Base-by-base conservation (phyloP, 1,140 invertebrate genomes). In the Drosophila watanabei region DNA sequence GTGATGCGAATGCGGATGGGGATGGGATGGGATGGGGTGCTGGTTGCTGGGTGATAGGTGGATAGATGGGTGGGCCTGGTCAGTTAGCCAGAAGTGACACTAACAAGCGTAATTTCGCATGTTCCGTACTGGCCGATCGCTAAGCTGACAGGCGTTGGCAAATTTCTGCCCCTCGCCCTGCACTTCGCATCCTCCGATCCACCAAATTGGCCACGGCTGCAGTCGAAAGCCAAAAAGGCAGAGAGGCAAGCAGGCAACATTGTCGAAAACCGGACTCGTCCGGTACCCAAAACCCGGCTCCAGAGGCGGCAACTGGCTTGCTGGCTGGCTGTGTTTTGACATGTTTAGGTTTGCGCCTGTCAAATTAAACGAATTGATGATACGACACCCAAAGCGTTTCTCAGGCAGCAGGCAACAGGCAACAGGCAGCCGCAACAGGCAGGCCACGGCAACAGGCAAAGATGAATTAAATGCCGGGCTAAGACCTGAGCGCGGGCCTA, bases 281-380 rank as follows among this genome's bases (percentile, higher is more conserved):
- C 45, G 48, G 61, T 52, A 46, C 51, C 73, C 77, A 72, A 58
- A 56, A 72, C 60, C 65, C 59, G 65, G 49, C 52, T 78, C 71
- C 68, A 77, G 75, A 82, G 69, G 73, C 78, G 72, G 46, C 79
- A 85, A 88, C 84, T 79, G 14, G 58, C 76, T 62, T 60, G 33
- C 56, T 66, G 58, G 64, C 30, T 39, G 75, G 85, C 82, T 90
- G 86, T 88, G 92, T 93, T 93, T 93, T 93, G 92, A 93, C 91
- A 93, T 93, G 89, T 93, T 93, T 93, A 92, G 92, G 91, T 92
- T 92, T 93, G 92, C 83, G 92, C 92, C 90, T 93, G 92, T 93
- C 92, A 93, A 93, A 93, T 93, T 93, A 93, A 93, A 92, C 91
- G 92, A 93, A 93, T 93, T 93, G 92, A 93, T 93, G 92, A 93